Conservation (phyloP, 2,888 invertebrate genomes). For the Tromatobia lineatoria region DNA sequence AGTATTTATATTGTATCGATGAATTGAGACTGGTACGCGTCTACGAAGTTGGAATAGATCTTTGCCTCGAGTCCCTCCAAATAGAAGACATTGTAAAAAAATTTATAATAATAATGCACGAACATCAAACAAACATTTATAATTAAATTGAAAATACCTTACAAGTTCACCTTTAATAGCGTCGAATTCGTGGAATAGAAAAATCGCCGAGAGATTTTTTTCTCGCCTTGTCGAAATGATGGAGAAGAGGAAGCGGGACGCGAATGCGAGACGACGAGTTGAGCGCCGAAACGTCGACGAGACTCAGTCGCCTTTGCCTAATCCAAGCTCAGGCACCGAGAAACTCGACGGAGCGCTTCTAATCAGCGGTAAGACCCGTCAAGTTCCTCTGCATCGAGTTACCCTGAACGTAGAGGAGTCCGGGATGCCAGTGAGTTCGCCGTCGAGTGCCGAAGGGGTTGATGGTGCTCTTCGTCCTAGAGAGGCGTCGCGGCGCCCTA, state of each 20-base stretch:
- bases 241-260: constrained; percentile 1
- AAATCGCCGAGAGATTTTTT: constrained; percentile 1
- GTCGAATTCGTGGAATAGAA: not conserved
- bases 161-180: too few species aligned
- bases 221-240: not conserved
- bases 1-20: too few species aligned
- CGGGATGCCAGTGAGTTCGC: constrained; percentile 46
- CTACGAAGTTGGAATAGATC: too few species aligned
- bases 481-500: constrained; percentile 23
- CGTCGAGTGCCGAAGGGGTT: constrained; percentile 29
- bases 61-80: too few species aligned
- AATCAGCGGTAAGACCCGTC: constrained; percentile 82
- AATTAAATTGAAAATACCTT: too few species aligned
- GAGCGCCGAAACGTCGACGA: constrained; percentile 52
- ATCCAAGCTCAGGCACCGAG: constrained; percentile 79
- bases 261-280: constrained; percentile 22
- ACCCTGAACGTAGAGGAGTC: constrained; percentile 61
- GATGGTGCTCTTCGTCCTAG: constrained; percentile 57
- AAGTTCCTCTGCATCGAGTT: constrained; percentile 82
- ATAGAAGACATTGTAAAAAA: too few species aligned
- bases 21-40: too few species aligned
- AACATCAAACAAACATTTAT: too few species aligned
- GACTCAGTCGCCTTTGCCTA: constrained; percentile 76
- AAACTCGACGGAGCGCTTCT: constrained; percentile 83
- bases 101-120: too few species aligned